A percentile compares a stretch with the other conserved stretches of the same genome.
phyloP scores from a whole-genome alignment of 2,113 vertebrate species.

The Clarias macrocephalus region DNA sequence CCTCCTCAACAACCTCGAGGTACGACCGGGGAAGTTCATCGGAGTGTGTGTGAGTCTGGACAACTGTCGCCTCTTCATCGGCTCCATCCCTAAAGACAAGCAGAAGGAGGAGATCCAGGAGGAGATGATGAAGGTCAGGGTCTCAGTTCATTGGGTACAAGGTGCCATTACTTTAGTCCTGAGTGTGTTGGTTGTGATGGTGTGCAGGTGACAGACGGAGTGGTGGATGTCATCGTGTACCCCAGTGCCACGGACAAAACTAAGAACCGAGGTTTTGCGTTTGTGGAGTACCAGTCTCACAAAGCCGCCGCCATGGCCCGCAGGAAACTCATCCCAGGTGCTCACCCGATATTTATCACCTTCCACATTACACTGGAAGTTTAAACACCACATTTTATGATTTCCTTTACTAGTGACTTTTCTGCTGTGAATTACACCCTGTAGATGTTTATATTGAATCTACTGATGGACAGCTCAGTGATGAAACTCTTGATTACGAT shows the following conservation, averaged over 20 bases:
- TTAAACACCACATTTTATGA: too few species aligned
- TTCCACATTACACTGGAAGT: too few species aligned
- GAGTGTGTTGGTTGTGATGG: neutral
- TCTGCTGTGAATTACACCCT: too few species aligned
- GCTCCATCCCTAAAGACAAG: conserved; percentile 92
- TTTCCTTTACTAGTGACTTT: too few species aligned
- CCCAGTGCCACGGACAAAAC: conserved; percentile 85
- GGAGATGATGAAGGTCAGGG: conserved; percentile 85
- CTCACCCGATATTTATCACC: too few species aligned
- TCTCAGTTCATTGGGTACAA: neutral
- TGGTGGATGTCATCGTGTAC: conserved; percentile 92
- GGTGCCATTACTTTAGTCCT: neutral
- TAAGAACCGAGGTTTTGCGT: conserved; percentile 93
- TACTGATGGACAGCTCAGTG: neutral
- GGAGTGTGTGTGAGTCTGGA: conserved; percentile 93
- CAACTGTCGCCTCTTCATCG: conserved; percentile 94
- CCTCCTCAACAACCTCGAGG: conserved; percentile 88
- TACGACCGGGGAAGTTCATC: conserved; percentile 89
- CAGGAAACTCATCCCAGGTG: conserved; percentile 83
- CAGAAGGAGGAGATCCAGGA: conserved; percentile 91
- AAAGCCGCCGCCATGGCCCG: conserved; percentile 94
- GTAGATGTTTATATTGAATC: neutral
- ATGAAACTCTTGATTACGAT: neutral
- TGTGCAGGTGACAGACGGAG: conserved; percentile 84
- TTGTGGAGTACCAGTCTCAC: conserved; percentile 93